These are phyloP conservation scores for Chironomus striatipennis DNA, from an alignment of 1,140 invertebrate species.

Conservation along the genomic window DNA sequence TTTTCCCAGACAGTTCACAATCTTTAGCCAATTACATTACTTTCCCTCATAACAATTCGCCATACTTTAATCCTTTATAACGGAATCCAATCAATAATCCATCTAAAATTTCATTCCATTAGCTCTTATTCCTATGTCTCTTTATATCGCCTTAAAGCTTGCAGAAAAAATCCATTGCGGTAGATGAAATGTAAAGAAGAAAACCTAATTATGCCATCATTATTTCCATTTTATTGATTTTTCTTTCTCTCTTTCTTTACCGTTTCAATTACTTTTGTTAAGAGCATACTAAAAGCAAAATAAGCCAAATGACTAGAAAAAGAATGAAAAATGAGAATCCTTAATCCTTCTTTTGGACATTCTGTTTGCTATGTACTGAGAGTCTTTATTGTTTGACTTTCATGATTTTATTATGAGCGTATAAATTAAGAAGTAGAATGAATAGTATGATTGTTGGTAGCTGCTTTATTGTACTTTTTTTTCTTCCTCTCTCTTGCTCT, in stretches of 20 bases:
- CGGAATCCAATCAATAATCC: neutral
- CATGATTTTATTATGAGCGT: neutral
- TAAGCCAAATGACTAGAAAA: neutral
- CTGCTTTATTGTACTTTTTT: neutral
- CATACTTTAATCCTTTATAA: neutral
- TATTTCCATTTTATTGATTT: constrained; percentile 20
- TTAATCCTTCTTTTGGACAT: neutral
- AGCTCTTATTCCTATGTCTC: too few relatives aligned
- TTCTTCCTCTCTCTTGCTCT: neutral
- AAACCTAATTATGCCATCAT: constrained; percentile 15
- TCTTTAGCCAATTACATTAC: too few relatives aligned
- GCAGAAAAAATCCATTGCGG: too few relatives aligned
- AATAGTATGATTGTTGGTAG: neutral
- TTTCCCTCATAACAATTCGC: neutral
- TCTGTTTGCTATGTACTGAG: neutral
- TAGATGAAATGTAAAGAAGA: neutral
- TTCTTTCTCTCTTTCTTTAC: neutral
- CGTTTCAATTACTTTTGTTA: neutral
- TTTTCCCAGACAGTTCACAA: too few relatives aligned
- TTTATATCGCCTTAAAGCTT: too few relatives aligned
- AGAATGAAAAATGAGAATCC: neutral
- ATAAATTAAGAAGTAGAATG: constrained; percentile 2
- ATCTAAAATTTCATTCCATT: neutral
- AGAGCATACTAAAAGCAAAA: too few relatives aligned
- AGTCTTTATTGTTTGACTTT: neutral